Base-by-base conservation (phyloP, 2,888 invertebrate species). In the Branchinecta sandiegonensis region DNA sequence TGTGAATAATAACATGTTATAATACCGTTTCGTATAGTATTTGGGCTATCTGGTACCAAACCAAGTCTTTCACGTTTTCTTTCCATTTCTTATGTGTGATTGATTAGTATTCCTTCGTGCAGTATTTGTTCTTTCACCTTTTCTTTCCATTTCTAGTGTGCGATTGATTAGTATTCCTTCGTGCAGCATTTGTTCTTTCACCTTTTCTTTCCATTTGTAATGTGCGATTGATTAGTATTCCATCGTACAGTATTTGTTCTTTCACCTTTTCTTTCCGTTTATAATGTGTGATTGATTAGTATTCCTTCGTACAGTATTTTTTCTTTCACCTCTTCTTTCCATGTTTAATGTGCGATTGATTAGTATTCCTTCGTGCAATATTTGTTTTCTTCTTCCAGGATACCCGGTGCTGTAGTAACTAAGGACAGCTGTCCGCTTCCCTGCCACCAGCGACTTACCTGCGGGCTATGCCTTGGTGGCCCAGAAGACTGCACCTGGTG, bases 401-500 rank as follows among this genome's bases (percentile, higher is more conserved):
- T 76, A 66, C 70, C 72, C 2, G 73, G 74, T 37, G 87, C 87
- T 10, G 82, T 89, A 0, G 79, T 80, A 17, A 78, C 81, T 17
- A 74, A 82, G 0, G 80, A 81, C 13, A 82, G 84, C 66, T 94
- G 94, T 76, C 91, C 93, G 0, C 81, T 85, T 46, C 88, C 91
- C 0, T 94, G 94, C 76, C 85, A 90, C 73, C 78, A 83, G 77
- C 84, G 90, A 66, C 83, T 80, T 64, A 86, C 86, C 75, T 92
- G 92, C 77, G 85, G 86, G 17, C 84, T 86, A 68, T 95, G 95
- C 76, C 81, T 95, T 67, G 89, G 89, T 74, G 88, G 89, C 74
- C 85, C 85, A 66, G 90, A 90, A 46, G 84, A 92, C 70, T 95
- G 95, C 78, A 94, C 94, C 1, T 95, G 95, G 95, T 95, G 95